Evolutionary conservation across 2,888 invertebrate species (phyloP).

Genomic region (Physocephala rufipes): DNA sequence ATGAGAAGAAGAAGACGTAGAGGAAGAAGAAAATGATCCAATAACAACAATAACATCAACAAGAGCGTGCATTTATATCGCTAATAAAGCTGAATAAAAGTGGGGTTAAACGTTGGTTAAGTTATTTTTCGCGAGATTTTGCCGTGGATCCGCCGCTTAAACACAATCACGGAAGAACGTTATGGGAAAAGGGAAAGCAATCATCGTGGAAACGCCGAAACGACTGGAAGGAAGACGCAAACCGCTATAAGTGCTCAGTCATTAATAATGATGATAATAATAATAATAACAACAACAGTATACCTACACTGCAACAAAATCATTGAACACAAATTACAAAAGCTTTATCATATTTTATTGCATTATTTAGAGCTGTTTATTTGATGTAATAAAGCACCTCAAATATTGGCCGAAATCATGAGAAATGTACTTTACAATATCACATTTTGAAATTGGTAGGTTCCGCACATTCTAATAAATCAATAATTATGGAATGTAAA

Average conservation of each 20-base stretch:
- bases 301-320: too few relatives aligned
- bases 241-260: constrained; percentile 28
- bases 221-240: constrained; percentile 42
- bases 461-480: too few relatives aligned
- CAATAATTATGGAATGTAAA: too few relatives aligned
- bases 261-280: constrained; percentile 34
- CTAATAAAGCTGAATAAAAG: constrained; percentile 45
- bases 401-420: too few relatives aligned
- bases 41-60: constrained; percentile 30
- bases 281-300: not conserved
- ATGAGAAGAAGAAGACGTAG: constrained; percentile 18
- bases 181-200: not conserved
- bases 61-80: constrained; percentile 16
- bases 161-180: not conserved
- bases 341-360: too few relatives aligned
- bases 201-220: constrained; percentile 2
- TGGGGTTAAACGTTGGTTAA: constrained; percentile 63
- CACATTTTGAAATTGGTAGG: too few relatives aligned
- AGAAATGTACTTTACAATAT: too few relatives aligned
- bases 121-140: constrained; percentile 61
- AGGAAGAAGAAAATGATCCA: constrained; percentile 6
- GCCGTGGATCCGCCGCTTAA: constrained; percentile 8
- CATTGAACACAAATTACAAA: too few relatives aligned
- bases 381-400: too few relatives aligned
- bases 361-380: too few relatives aligned